Percentiles rank a stretch among this genome's conserved stretches.
Evolutionary conservation across 2,113 vertebrate genomes (phyloP).

Genomic region (Anas platyrhynchos): DNA sequence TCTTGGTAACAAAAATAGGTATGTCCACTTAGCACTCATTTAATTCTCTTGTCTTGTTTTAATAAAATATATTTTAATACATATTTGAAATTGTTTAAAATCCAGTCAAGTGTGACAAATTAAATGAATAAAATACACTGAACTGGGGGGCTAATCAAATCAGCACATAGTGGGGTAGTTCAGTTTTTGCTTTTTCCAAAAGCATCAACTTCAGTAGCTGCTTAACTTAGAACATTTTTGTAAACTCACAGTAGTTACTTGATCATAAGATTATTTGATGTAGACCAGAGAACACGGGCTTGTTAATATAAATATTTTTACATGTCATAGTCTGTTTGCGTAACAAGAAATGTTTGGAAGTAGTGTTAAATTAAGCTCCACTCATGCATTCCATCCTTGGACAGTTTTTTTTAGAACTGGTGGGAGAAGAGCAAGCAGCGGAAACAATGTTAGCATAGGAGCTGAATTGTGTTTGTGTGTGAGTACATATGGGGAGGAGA

Average conservation of each 20-base stretch:
- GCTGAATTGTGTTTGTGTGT: background rate
- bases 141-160: accelerated
- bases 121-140: accelerated
- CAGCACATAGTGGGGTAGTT: accelerated
- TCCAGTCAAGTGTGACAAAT: accelerated
- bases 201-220: accelerated
- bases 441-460: background rate
- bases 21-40: conserved; percentile 8
- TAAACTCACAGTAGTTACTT: background rate
- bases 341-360: background rate
- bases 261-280: too few relatives aligned
- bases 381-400: too few relatives aligned
- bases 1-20: conserved; percentile 76
- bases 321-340: accelerated
- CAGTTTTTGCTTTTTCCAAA: accelerated
- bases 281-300: background rate
- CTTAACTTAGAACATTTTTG: background rate
- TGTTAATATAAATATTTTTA: too few relatives aligned
- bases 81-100: accelerated
- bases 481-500: too few relatives aligned
- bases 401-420: too few relatives aligned
- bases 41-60: background rate
- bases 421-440: background rate
- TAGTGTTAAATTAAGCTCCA: background rate
- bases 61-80: background rate